phyloP scores from a whole-genome alignment of 2,797 vertebrate species.

The Gymnocypris eckloni region DNA sequence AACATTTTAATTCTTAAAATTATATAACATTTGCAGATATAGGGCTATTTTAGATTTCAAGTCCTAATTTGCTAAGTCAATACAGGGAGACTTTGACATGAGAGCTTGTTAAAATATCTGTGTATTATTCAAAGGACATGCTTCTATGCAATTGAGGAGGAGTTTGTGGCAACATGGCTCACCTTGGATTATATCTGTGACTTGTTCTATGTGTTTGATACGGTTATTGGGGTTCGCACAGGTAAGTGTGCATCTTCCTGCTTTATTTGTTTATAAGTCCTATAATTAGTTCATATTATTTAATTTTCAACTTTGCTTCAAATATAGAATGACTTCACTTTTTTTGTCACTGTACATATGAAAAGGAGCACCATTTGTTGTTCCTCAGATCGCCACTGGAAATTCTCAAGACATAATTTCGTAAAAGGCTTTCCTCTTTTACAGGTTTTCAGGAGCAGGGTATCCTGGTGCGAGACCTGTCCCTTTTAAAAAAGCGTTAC shows the following conservation, averaged over 20 bases:
- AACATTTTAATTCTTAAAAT: neutral
- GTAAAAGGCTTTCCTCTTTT: constrained; percentile 15
- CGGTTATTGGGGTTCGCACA: constrained; percentile 80
- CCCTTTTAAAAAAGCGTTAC: constrained; percentile 75
- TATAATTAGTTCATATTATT: no score
- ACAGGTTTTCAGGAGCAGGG: constrained; percentile 91
- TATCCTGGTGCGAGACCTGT: constrained; percentile 81
- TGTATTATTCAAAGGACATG: constrained; percentile 76
- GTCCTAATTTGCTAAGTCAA: neutral
- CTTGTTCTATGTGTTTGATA: constrained; percentile 83
- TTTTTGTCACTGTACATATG: neutral
- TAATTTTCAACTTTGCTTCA: neutral
- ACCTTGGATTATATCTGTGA: constrained; percentile 87
- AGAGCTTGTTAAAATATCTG: neutral
- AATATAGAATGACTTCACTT: neutral
- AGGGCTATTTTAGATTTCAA: neutral
- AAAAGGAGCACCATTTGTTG: neutral
- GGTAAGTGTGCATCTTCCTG: constrained; percentile 70
- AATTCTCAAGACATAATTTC: neutral
- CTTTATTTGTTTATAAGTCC: neutral
- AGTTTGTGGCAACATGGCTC: constrained; percentile 81
- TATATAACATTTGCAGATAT: neutral
- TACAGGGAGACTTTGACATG: neutral
- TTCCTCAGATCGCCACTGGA: neutral
- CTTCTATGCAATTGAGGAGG: constrained; percentile 81